phyloP scores from a whole-genome alignment of 2,797 vertebrate genomes.

The Chloroceryle amazona region DNA sequence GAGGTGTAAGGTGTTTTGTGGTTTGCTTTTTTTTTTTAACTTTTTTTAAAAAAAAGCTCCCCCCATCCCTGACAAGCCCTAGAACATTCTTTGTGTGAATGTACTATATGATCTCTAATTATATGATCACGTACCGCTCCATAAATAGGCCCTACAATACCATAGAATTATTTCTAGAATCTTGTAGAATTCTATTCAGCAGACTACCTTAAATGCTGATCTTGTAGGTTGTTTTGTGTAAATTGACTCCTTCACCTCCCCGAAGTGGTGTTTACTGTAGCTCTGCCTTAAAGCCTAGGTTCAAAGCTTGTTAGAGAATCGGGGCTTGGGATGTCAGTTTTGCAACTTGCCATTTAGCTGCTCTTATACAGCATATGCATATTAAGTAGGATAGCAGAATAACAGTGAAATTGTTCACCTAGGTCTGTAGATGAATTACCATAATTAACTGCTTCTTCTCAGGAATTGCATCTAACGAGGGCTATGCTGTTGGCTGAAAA shows the following conservation, averaged over 20 bases:
- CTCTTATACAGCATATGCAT: conserved; percentile 39
- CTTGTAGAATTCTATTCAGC: conserved; percentile 38
- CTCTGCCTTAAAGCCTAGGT: background rate
- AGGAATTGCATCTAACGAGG: conserved; percentile 67
- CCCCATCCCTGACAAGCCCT: background rate
- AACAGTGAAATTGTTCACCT: conserved; percentile 66
- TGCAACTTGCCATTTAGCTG: conserved; percentile 61
- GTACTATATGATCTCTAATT: conserved; percentile 65
- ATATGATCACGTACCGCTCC: conserved; percentile 63
- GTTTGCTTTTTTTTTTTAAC: background rate
- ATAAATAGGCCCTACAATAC: conserved; percentile 66
- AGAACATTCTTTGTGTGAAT: conserved; percentile 50
- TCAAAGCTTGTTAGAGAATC: conserved; percentile 11
- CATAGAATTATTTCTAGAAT: conserved; percentile 65
- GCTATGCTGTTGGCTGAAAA: conserved; percentile 69
- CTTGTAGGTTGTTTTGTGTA: conserved; percentile 34
- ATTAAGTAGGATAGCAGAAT: conserved; percentile 51
- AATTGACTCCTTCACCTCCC: conserved; percentile 1
- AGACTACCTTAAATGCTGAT: conserved; percentile 49
- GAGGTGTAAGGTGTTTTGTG: background rate
- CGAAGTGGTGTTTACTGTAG: conserved; percentile 31
- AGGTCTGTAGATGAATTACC: conserved; percentile 69
- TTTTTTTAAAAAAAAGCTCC: background rate
- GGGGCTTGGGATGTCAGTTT: conserved; percentile 32
- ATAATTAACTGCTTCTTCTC: conserved; percentile 68